Conservation (phyloP, 1,140 invertebrate genomes). For the Neoseiulus cucumeris region DNA sequence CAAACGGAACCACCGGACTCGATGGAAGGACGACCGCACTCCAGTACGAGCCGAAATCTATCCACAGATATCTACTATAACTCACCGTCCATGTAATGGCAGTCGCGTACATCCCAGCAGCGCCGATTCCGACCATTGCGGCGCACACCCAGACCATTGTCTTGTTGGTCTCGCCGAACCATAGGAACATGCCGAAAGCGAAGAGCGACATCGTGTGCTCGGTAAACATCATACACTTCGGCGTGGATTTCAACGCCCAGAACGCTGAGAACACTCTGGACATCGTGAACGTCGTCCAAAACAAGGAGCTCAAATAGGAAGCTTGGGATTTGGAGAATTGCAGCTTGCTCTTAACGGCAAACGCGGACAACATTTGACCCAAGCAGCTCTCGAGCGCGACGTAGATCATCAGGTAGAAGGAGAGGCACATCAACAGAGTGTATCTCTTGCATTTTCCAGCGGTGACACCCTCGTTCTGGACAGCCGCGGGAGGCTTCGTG, state of each 20-base stretch:
- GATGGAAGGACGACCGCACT: no score
- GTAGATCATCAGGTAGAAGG: slow-evolving; percentile 29
- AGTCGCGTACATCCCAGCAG: slow-evolving; percentile 21
- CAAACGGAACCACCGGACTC: no score
- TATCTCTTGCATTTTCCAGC: neutral
- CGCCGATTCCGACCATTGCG: slow-evolving; percentile 22
- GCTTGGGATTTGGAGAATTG: slow-evolving; percentile 26
- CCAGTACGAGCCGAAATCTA: no score
- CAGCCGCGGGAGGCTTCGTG: neutral
- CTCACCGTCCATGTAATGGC: slow-evolving; percentile 9
- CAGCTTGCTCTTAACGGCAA: slow-evolving; percentile 25
- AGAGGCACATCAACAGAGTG: neutral
- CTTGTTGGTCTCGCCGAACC: slow-evolving; percentile 12
- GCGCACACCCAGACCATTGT: slow-evolving; percentile 23
- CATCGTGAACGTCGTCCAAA: slow-evolving; percentile 32
- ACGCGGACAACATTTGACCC: slow-evolving; percentile 30
- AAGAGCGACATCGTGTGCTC: slow-evolving; percentile 25
- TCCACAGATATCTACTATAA: no score
- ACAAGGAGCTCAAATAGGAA: slow-evolving; percentile 29
- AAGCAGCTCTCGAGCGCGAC: slow-evolving; percentile 30
- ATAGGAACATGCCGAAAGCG: slow-evolving; percentile 16
- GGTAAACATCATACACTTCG: slow-evolving; percentile 26
- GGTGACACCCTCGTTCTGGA: neutral
- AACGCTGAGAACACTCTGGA: slow-evolving; percentile 31
- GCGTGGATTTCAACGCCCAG: slow-evolving; percentile 25